Base-by-base conservation (phyloP, 2,888 invertebrate genomes). In the Diabrotica balteata region DNA sequence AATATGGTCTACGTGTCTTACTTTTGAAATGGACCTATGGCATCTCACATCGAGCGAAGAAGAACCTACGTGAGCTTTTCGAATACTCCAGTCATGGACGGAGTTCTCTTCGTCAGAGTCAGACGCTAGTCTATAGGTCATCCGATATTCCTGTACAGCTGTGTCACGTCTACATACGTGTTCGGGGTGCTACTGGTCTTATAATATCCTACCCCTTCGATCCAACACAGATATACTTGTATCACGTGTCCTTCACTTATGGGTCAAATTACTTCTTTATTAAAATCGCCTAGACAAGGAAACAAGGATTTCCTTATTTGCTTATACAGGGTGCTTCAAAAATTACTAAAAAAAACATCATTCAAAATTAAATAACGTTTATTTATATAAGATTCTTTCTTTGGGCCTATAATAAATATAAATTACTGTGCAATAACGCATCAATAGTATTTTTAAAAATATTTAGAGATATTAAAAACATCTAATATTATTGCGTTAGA, bases 91-190 rank as follows among this genome's bases (percentile, higher is more conserved):
- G 79, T 80, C 80, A 80, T 80, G 79, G 76, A 79, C 77, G 78
- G 44, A 42, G 45, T 57, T 57, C 55, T 57, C 55, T 77, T 79
- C 78, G 76, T 77, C 78, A 44, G 55, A 57, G 78, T 78, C 80
- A 80, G 79, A 80, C 80, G 79, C 78, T 80, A 79, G 80, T 78
- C 80, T 79, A 79, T 82, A 80, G 82, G 81, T 81, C 82, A 81
- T 81, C 81, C 78, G 81, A 80, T 81, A 81, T 80, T 80, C 79
- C 78, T 73, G 77, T 79, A 80, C 82, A 82, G 82, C 82, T 82
- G 82, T 80, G 81, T 81, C 82, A 82, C 82, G 82, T 82, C 80
- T 76, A 73, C 80, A 81, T 82, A 82, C 82, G 82, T 82, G 82
- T 81, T 80, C 79, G 76, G 82, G 81, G 78, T 81, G 78, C 80